Evolutionary conservation across 2,888 invertebrate genomes (phyloP).

Genomic region (Drosophila prolongata): DNA sequence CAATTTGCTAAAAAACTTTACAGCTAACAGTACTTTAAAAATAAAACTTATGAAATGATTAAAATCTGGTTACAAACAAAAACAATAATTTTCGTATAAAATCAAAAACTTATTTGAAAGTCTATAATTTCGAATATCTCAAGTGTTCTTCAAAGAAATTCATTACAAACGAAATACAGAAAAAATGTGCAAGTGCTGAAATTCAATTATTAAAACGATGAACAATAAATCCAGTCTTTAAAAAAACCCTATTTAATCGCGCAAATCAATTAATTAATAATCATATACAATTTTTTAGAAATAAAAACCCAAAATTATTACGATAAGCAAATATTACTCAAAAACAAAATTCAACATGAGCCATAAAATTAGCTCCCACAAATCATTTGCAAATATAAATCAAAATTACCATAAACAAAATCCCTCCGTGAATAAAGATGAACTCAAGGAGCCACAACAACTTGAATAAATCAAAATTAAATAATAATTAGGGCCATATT

Average conservation of each 20-base stretch:
- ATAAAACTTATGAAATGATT: too few species aligned
- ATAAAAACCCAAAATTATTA: background rate
- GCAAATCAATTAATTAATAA: background rate
- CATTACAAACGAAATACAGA: background rate
- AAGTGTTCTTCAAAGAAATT: too few species aligned
- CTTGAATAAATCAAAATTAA: conserved; percentile 42
- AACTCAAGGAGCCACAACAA: conserved; percentile 1
- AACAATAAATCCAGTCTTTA: too few species aligned
- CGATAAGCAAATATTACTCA: conserved; percentile 14
- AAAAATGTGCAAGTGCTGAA: too few species aligned
- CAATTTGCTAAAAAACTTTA: too few species aligned
- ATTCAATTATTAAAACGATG: too few species aligned
- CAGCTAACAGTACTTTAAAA: too few species aligned
- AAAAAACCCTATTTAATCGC: background rate
- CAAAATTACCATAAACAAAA: conserved; percentile 31
- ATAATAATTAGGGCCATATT: conserved; percentile 57
- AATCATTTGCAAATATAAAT: conserved; percentile 28
- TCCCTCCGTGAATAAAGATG: conserved; percentile 8
- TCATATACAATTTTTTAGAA: too few species aligned
- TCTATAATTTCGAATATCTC: too few species aligned
- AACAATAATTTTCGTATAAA: too few species aligned
- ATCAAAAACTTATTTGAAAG: too few species aligned
- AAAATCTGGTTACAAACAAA: too few species aligned
- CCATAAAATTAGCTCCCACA: conserved; percentile 6
- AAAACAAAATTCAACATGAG: background rate